Evolutionary conservation across 1,140 invertebrate species (phyloP), one percentile per base, ranked within the genome.

Genomic region (Diorhabda sublineata): DNA sequence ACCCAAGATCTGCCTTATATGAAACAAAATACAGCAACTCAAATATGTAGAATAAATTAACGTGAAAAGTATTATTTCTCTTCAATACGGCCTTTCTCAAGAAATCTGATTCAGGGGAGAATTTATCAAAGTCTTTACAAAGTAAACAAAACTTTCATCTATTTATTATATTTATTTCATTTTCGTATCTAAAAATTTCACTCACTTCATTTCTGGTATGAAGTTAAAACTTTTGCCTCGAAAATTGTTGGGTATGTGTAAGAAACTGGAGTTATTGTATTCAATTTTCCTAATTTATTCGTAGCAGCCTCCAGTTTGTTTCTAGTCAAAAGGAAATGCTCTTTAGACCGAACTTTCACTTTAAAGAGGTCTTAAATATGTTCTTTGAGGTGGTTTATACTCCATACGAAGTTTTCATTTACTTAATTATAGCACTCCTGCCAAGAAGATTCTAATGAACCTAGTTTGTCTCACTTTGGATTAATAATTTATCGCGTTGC

Each of bases 241-340:
- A 26, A 26, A 26, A 26, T 26, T 26, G 26, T 26, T 26, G 1
- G 26, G 26, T 26, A 26, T 26, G 47, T 52, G n/a, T 52, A n/a
- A 8, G 47, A 8, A n/a, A n/a, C 47, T 52, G 47, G 47, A 52
- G 47, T 52, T 52, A 52, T 52, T 52, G 47, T 52, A 52, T 52
- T 52, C n/a, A 52, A 52, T 52, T 52, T 52, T 52, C 47, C n/a
- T 52, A 52, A 52, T 52, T 52, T 52, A 52, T 52, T 52, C 47
- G 6, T n/a, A 52, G 47, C 6, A 52, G 47, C 47, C 47, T 52
- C 47, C 47, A 52, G 47, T n/a, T n/a, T 8, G 47, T 6, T 8
- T 52, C 6, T 6, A 6, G 47, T 52, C 47, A 8, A 52, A 52
- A n/a, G 47, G 47, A n/a, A 52, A n/a, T n/a, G 47, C 47, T 52